Conservation (phyloP, 2,888 invertebrate genomes). For the Crepidodera aurea region DNA sequence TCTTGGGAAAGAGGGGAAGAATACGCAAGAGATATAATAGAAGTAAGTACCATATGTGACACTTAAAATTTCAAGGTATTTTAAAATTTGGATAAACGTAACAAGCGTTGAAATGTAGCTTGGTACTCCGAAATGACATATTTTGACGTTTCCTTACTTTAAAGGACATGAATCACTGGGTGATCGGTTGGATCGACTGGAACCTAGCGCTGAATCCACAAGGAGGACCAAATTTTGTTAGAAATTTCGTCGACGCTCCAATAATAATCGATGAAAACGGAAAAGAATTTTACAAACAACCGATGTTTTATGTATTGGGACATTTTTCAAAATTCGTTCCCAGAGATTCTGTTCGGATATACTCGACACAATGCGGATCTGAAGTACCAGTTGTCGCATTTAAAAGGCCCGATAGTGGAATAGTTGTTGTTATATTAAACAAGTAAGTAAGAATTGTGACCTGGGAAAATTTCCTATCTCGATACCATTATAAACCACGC, state of each 20-base stretch:
- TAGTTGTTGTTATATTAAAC: slow-evolving; percentile 65
- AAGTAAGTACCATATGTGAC: background rate
- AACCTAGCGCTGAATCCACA: slow-evolving; percentile 77
- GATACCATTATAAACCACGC: too few species aligned
- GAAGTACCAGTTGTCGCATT: slow-evolving; percentile 64
- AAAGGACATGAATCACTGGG: slow-evolving; percentile 77
- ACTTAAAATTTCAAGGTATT: too few species aligned
- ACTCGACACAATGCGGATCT: slow-evolving; percentile 47
- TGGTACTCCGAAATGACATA: too few species aligned
- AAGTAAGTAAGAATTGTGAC: slow-evolving; percentile 58
- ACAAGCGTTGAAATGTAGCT: too few species aligned
- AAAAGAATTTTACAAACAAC: slow-evolving; percentile 87
- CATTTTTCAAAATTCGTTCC: slow-evolving; percentile 77
- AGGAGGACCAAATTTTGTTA: slow-evolving; percentile 85
- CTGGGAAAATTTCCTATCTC: too few species aligned
- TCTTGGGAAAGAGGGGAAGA: slow-evolving; percentile 19
- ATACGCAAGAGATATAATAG: slow-evolving; percentile 11
- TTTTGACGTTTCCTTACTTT: too few species aligned
- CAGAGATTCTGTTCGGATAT: slow-evolving; percentile 65
- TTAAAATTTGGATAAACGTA: too few species aligned
- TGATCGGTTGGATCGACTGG: slow-evolving; percentile 92
- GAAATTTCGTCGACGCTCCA: slow-evolving; percentile 82
- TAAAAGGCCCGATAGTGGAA: slow-evolving; percentile 63
- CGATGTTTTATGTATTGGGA: slow-evolving; percentile 85
- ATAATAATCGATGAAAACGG: slow-evolving; percentile 70